These are phyloP conservation scores for Wiebesia pumilae DNA, from an alignment of 1,140 invertebrate species.

Conservation along the genomic window DNA sequence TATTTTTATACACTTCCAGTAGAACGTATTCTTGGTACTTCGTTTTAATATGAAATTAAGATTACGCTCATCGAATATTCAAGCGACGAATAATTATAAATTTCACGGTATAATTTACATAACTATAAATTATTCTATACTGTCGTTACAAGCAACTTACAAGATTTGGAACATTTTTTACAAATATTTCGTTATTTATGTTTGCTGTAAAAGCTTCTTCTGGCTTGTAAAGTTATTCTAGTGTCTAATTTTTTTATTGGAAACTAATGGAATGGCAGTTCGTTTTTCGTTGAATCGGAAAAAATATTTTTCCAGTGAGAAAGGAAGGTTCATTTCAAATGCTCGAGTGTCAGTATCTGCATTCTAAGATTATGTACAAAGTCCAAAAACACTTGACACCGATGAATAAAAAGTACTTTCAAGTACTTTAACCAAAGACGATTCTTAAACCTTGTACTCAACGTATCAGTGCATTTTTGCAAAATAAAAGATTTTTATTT, in stretches of 20 bases:
- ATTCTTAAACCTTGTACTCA: conserved; percentile 13
- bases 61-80: neutral
- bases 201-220: neutral
- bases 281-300: conserved; percentile 2
- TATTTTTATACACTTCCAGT: neutral
- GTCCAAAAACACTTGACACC: conserved; percentile 43
- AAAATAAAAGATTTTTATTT: conserved; percentile 37
- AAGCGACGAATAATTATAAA: neutral
- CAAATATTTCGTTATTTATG: neutral
- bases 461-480: neutral
- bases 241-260: neutral
- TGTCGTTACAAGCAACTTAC: neutral
- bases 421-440: neutral
- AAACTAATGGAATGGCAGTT: conserved; percentile 23
- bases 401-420: conserved; percentile 44
- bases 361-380: conserved; percentile 38
- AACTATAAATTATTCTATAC: neutral
- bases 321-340: conserved; percentile 37
- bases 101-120: neutral
- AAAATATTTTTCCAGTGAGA: conserved; percentile 17
- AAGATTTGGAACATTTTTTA: neutral
- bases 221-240: neutral
- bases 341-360: neutral
- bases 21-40: neutral
- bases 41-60: neutral